Conservation (phyloP, 1,140 invertebrate species). For the Diorhabda elongata region DNA sequence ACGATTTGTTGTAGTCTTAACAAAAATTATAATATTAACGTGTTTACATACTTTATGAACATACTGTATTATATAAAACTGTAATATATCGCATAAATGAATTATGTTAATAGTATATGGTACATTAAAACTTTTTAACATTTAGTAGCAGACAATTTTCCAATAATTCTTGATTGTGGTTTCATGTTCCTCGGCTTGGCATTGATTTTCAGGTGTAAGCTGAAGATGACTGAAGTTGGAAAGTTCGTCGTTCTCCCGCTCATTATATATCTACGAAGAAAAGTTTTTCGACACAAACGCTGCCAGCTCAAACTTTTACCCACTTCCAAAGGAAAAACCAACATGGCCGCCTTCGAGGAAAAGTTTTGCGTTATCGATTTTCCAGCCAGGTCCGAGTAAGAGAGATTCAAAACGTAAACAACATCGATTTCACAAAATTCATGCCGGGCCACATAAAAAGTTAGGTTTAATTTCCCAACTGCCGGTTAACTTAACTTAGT, state of each 20-base stretch:
- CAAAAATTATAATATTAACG: too few species aligned
- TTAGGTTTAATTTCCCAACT: conserved; percentile 45
- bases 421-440: conserved; percentile 45
- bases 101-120: too few species aligned
- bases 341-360: conserved; percentile 14
- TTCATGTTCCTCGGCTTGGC: too few species aligned
- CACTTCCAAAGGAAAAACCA: conserved; percentile 12
- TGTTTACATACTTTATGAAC: too few species aligned
- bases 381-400: conserved; percentile 12
- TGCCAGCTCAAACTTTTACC: conserved; percentile 12
- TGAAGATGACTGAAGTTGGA: not conserved
- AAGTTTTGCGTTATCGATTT: conserved; percentile 26
- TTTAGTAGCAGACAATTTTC: too few species aligned
- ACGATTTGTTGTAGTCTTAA: too few species aligned
- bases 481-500: conserved; percentile 31
- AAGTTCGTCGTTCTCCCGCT: conserved; percentile 1
- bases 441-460: conserved; percentile 43
- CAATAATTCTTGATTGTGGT: too few species aligned
- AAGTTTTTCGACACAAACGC: conserved; percentile 2
- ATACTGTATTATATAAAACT: too few species aligned
- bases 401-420: conserved; percentile 39
- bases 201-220: conserved; percentile 2
- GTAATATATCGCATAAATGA: too few species aligned
- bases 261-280: conserved; percentile 1
- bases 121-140: too few species aligned